These are phyloP conservation scores for Sarcophaga peregrina DNA, from an alignment of 1,140 invertebrate genomes.

Conservation along the genomic window DNA sequence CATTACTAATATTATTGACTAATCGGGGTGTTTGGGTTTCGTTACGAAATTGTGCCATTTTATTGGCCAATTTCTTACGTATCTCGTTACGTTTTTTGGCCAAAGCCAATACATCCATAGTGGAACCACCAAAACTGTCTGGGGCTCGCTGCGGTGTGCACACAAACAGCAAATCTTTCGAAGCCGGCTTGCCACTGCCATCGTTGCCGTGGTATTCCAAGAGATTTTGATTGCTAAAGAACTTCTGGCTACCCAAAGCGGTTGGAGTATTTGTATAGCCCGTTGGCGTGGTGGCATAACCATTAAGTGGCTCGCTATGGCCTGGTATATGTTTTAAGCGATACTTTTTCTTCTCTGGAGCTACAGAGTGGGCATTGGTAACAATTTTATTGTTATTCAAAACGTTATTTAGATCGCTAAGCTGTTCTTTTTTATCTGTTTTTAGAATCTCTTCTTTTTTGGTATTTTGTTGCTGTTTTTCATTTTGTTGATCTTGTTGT, in stretches of 20 bases:
- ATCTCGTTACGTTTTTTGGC: constrained; percentile 63
- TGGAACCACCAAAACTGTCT: constrained; percentile 48
- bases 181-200: constrained; percentile 49
- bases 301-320: constrained; percentile 56
- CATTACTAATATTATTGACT: background rate
- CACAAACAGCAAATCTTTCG: constrained; percentile 64
- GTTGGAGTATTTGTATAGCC: constrained; percentile 51
- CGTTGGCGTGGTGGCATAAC: constrained; percentile 62
- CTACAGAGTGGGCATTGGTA: background rate
- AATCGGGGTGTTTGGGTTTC: constrained; percentile 15
- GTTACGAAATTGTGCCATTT: constrained; percentile 42
- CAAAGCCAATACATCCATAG: constrained; percentile 55
- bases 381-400: constrained; percentile 5
- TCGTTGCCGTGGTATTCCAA: constrained; percentile 56
- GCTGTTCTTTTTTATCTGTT: constrained; percentile 63
- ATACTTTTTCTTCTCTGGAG: constrained; percentile 55
- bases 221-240: constrained; percentile 64
- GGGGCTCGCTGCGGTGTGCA: constrained; percentile 60
- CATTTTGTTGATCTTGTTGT: constrained; percentile 53
- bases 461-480: constrained; percentile 50
- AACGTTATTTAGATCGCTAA: constrained; percentile 47
- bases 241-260: constrained; percentile 56
- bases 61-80: constrained; percentile 40
- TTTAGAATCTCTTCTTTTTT: constrained; percentile 46
- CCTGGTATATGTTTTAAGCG: constrained; percentile 57